These are phyloP conservation scores for Periplaneta americana DNA, from an alignment of 1,140 invertebrate species.

Conservation along the genomic window DNA sequence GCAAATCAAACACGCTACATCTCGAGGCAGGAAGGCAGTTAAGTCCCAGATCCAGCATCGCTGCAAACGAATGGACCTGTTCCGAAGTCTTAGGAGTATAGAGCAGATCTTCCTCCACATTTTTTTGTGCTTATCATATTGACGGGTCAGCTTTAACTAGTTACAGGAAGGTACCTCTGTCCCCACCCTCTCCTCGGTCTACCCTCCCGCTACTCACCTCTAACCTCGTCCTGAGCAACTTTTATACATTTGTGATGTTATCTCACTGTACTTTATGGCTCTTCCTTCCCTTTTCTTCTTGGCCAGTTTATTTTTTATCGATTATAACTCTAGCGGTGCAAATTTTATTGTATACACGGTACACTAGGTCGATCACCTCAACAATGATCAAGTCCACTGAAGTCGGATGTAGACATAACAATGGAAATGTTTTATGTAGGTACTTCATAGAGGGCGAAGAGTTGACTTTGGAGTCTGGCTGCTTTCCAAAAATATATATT, in stretches of 20 bases:
- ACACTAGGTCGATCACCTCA: background rate
- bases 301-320: background rate
- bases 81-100: too few relatives aligned
- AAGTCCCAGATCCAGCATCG: too few relatives aligned
- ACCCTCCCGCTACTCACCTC: background rate
- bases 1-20: too few relatives aligned
- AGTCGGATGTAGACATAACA: background rate
- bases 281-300: background rate
- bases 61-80: too few relatives aligned
- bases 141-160: too few relatives aligned
- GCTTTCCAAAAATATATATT: too few relatives aligned
- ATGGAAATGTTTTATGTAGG: background rate
- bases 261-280: background rate
- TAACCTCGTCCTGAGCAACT: background rate
- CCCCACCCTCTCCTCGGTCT: too few relatives aligned
- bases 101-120: too few relatives aligned
- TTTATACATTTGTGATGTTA: background rate
- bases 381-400: background rate
- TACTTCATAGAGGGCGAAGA: background rate
- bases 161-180: too few relatives aligned
- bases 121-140: too few relatives aligned
- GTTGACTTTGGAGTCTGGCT: too few relatives aligned
- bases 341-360: background rate
- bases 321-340: background rate
- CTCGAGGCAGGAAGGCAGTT: too few relatives aligned